Percentiles rank a stretch among this genome's conserved stretches.
Conservation (phyloP, 2,888 invertebrate species). For the Nipponacmea schrenckii region DNA sequence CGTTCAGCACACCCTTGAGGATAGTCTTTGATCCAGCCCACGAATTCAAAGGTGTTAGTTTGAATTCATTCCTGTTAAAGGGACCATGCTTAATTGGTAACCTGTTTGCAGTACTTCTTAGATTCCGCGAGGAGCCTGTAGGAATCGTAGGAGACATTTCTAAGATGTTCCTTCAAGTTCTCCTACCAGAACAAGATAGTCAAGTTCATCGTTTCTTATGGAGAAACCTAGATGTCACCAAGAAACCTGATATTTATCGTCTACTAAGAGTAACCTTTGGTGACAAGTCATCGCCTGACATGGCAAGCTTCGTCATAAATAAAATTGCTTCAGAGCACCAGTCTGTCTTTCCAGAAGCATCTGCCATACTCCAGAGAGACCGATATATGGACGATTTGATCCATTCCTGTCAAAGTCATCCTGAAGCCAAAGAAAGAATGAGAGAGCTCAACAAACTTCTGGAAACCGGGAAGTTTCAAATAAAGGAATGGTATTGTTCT, state of each 20-base stretch:
- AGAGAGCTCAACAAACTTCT: constrained; percentile 12
- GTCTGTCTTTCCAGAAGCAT: constrained; percentile 14
- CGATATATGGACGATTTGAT: constrained; percentile 25
- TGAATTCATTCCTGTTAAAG: constrained; percentile 20
- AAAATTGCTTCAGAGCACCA: constrained; percentile 8
- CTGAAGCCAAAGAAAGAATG: constrained; percentile 10
- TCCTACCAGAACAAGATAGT: neutral
- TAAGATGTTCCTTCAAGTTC: neutral
- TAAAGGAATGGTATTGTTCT: constrained; percentile 17
- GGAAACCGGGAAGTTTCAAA: constrained; percentile 16
- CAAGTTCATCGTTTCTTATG: constrained; percentile 21
- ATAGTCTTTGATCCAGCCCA: constrained; percentile 23
- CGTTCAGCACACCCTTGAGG: constrained; percentile 17
- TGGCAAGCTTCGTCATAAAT: constrained; percentile 17
- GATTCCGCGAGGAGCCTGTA: constrained; percentile 10
- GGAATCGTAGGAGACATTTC: constrained; percentile 3
- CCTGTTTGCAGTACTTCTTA: constrained; percentile 16
- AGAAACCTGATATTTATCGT: constrained; percentile 12
- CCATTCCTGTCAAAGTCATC: constrained; percentile 7
- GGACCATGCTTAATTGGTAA: constrained; percentile 19
- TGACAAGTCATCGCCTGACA: neutral
- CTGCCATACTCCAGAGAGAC: constrained; percentile 16
- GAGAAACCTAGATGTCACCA: constrained; percentile 14
- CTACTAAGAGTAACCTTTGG: neutral
- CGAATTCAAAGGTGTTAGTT: constrained; percentile 2